A percentile compares a stretch with the other conserved stretches of the same genome.
phyloP scores from a whole-genome alignment of 2,113 vertebrate genomes.

The Limnothrissa miodon region DNA sequence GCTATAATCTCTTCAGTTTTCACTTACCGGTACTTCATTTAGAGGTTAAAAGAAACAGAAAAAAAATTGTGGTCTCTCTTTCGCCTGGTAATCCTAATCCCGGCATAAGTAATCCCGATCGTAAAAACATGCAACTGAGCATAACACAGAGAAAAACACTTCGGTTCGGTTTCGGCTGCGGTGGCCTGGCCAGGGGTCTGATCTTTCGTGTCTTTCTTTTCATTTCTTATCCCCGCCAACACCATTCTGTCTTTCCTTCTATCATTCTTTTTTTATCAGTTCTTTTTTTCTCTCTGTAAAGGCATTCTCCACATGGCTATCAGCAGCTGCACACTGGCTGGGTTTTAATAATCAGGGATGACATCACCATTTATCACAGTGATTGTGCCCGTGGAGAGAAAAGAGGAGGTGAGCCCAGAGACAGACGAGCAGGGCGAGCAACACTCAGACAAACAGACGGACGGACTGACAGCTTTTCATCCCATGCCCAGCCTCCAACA shows the following conservation, averaged over 20 bases:
- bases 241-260: not conserved
- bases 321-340: not conserved
- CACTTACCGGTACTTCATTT: conserved; percentile 33
- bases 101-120: conserved; percentile 34
- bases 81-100: conserved; percentile 34
- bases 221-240: not conserved
- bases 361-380: conserved; percentile 22
- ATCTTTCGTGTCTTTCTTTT: not conserved
- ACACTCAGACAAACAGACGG: not conserved
- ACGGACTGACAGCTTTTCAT: not conserved
- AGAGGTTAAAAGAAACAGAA: conserved; percentile 26
- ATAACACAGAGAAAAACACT: not conserved
- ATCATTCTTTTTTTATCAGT: not conserved
- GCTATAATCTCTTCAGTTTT: conserved; percentile 27
- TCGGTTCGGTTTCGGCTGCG: not conserved
- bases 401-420: not conserved
- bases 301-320: not conserved
- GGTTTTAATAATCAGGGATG: conserved; percentile 32
- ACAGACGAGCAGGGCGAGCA: not conserved
- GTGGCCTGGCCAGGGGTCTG: not conserved
- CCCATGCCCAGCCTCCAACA: not conserved
- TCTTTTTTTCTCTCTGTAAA: not conserved
- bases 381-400: not conserved
- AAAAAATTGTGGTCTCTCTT: not conserved
- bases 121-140: not conserved